Evolutionary conservation across 2,888 invertebrate genomes (phyloP).

Genomic region (Eremobia ochroleuca): DNA sequence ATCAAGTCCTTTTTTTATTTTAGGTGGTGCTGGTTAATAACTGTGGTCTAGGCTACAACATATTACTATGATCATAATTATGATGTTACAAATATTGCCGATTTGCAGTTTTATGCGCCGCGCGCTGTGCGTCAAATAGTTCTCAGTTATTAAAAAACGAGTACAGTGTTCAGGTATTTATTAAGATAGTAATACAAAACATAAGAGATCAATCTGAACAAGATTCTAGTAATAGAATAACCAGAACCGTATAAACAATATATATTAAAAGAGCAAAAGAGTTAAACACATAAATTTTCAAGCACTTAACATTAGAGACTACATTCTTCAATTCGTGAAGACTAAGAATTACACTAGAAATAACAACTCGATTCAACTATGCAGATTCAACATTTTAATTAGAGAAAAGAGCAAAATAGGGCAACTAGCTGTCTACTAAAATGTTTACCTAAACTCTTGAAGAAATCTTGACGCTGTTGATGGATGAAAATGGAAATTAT

Average conservation of each 20-base stretch:
- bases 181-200: background rate
- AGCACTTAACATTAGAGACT: background rate
- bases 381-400: background rate
- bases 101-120: background rate
- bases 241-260: background rate
- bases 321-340: background rate
- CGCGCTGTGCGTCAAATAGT: too few relatives aligned
- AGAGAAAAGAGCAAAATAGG: too few relatives aligned
- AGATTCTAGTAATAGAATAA: background rate
- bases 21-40: background rate
- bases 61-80: too few relatives aligned
- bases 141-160: background rate
- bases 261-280: background rate
- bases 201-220: background rate
- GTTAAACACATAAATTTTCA: background rate
- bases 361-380: background rate
- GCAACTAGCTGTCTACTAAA: background rate
- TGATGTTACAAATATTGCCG: too few relatives aligned
- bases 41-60: background rate
- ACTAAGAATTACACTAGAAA: background rate
- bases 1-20: background rate
- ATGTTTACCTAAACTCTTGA: background rate
- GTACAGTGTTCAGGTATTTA: background rate
- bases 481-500: background rate
- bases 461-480: background rate